A percentile compares a stretch with the other conserved stretches of the same genome.
These are phyloP conservation scores for Mormoops blainvillei DNA, from an alignment of 2,113 vertebrate species.

Conservation along the genomic window DNA sequence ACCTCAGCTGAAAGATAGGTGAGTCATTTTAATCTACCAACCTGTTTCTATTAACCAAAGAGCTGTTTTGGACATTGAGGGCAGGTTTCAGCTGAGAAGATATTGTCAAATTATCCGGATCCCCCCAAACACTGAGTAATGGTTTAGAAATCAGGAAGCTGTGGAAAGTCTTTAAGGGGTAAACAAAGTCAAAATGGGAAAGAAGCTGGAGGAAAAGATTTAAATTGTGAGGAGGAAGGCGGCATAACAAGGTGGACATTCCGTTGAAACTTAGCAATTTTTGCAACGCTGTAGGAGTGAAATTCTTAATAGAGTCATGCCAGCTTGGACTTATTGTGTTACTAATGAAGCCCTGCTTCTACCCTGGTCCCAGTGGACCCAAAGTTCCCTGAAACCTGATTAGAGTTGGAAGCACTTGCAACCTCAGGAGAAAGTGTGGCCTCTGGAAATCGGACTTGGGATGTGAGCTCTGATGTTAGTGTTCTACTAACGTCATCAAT, in stretches of 20 bases:
- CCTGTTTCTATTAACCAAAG: background rate
- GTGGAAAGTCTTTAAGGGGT: background rate
- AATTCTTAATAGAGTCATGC: background rate
- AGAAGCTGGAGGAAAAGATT: background rate
- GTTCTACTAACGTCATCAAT: background rate
- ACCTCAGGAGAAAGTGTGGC: background rate
- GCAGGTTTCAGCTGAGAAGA: background rate
- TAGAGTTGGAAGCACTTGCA: background rate
- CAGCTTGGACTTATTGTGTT: background rate
- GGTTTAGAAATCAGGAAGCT: background rate
- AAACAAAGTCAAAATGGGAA: background rate
- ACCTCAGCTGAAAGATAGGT: background rate
- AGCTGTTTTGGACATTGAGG: background rate
- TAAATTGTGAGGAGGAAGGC: background rate
- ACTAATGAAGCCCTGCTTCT: background rate
- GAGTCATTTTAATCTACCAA: background rate
- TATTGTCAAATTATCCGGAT: background rate
- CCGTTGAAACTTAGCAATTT: background rate
- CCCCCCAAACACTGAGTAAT: background rate
- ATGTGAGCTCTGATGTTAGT: background rate
- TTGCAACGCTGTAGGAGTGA: background rate
- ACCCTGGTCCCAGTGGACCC: background rate
- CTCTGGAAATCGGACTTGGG: background rate
- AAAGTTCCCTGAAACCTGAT: background rate
- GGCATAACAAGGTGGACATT: background rate